phyloP scores from a whole-genome alignment of 2,797 vertebrate genomes.

The Chloroceryle inda region DNA sequence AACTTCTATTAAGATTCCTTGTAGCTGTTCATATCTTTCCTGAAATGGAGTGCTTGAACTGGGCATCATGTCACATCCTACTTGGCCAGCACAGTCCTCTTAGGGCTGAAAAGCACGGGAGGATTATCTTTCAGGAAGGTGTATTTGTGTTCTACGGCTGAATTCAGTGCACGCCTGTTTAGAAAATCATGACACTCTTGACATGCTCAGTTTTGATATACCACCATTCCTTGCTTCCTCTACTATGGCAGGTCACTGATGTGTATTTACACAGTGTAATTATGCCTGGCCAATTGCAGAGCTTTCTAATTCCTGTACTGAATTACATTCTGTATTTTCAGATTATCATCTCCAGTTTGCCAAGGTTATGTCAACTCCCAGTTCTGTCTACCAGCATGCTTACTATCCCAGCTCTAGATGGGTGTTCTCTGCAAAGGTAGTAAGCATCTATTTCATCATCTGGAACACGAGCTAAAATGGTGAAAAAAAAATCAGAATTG shows the following conservation, averaged over 20 bases:
- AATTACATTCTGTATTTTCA: not conserved
- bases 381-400: not conserved
- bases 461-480: not conserved
- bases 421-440: not conserved
- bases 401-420: not conserved
- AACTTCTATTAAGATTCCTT: not conserved
- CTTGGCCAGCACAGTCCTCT: not conserved
- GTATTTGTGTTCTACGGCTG: not conserved
- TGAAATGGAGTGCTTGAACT: not conserved
- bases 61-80: not conserved
- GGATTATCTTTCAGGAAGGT: not conserved
- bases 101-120: not conserved
- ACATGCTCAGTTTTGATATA: not conserved
- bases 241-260: not conserved
- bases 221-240: not conserved
- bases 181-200: not conserved
- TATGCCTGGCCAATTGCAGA: not conserved
- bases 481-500: not conserved
- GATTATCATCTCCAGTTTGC: not conserved
- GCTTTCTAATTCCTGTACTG: not conserved
- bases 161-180: not conserved
- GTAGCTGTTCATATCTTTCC: not conserved
- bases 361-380: not conserved
- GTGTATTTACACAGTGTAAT: not conserved
- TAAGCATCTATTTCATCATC: accelerated